These are phyloP conservation scores for Nycticryphes semicollaris DNA, from an alignment of 2,113 vertebrate genomes.

Conservation along the genomic window DNA sequence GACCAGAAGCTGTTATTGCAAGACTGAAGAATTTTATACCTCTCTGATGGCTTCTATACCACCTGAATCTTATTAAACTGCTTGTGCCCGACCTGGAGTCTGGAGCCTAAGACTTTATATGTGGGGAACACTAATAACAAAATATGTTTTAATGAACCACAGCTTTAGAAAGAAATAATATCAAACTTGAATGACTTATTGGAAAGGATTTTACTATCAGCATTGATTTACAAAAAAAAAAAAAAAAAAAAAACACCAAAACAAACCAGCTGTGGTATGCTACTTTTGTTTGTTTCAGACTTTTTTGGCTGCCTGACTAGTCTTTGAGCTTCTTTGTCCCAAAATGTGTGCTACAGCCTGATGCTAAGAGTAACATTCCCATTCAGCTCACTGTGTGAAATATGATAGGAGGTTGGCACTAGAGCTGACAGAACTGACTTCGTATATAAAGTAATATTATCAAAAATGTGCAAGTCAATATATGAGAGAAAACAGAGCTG, in stretches of 20 bases:
- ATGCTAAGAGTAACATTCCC: constrained; percentile 51
- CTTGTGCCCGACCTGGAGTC: background rate
- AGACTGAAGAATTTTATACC: constrained; percentile 52
- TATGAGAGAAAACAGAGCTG: background rate
- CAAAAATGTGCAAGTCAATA: background rate
- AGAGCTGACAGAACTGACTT: background rate
- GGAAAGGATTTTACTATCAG: constrained; percentile 36
- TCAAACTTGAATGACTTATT: background rate
- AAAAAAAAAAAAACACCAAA: constrained; percentile 49
- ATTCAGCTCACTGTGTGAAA: background rate
- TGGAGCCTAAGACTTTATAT: background rate
- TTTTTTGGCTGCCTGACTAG: constrained; percentile 5
- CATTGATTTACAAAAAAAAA: constrained; percentile 51
- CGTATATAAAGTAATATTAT: background rate
- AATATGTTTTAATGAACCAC: constrained; percentile 43
- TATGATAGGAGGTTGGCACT: background rate
- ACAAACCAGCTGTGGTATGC: background rate
- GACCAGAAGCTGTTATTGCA: constrained; percentile 52
- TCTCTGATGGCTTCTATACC: constrained; percentile 36
- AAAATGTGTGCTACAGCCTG: background rate
- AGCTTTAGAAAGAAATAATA: constrained; percentile 53
- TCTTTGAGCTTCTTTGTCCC: constrained; percentile 1
- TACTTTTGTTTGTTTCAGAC: constrained; percentile 11
- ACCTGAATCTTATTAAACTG: constrained; percentile 66
- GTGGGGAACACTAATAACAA: background rate